Base-by-base conservation (phyloP, 2,113 vertebrate genomes). In the Caranx melampygus region DNA sequence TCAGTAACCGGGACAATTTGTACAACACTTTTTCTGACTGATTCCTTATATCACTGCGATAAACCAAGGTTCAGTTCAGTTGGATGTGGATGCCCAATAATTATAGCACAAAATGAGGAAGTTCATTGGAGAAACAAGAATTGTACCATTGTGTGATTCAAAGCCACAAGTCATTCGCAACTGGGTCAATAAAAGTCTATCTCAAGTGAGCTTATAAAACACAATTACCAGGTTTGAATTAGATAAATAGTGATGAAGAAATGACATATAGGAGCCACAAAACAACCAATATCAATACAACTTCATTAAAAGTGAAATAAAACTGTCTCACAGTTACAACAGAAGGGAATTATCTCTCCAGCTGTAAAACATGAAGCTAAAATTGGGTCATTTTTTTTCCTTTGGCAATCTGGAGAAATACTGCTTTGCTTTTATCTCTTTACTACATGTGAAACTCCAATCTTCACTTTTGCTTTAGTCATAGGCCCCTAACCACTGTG, bases 351-450 rank as follows among this genome's bases (percentile, higher is more conserved):
- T 68, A 83, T 79, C 68, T 85, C 45, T 82, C 20, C 26, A 9
- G 75, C 58, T 80, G 72, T 83, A 87, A 88, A 81, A 87, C 63
- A 83, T 26, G 31, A 65, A 64, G 45, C 33, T 45, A 82, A 82
- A 91, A 83, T 78, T 86, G 75, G 87, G 85, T 87, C 75, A 81
- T 80, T 86, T 70, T 79, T 80, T 55, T 40, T 84, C 83, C 78
- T 89, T 84, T 84, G 88, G 86, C 83, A 69, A 78, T 86, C 67
- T 84, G 72, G 65, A 78, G 75, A 84, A 78, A 75, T 63, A 78
- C 67, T 12, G 51, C 83, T 71, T 75, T 74, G 71, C 69, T 80
- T 78, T 91, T 86, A 82, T 88, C 75, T 88, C 21, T 64, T 82
- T 82, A 59, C 44, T 70, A 78, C 70, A 87, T 84, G 58, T 87